These are phyloP conservation scores for Halesus radiatus DNA, from an alignment of 1,140 invertebrate species.

Conservation along the genomic window DNA sequence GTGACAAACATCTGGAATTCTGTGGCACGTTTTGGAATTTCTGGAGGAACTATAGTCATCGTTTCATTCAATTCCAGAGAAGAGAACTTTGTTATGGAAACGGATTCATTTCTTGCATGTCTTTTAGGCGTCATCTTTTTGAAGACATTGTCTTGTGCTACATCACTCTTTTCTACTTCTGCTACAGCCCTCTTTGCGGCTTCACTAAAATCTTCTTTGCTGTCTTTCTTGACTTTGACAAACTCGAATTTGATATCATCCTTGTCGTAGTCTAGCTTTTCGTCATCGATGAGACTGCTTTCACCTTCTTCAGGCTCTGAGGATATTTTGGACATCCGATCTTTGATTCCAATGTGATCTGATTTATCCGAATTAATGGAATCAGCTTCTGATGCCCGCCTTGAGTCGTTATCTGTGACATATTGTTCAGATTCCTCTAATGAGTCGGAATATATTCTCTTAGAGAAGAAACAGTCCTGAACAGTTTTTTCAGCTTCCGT, in stretches of 20 bases:
- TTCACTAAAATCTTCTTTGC: conserved; percentile 61
- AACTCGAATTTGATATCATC: conserved; percentile 40
- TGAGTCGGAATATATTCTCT: conserved; percentile 70
- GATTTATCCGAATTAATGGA: conserved; percentile 70
- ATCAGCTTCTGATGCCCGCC: conserved; percentile 69
- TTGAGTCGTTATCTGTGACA: conserved; percentile 63
- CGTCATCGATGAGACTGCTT: conserved; percentile 39
- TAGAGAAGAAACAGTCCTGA: conserved; percentile 71
- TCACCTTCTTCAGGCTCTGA: conserved; percentile 56
- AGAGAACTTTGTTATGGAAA: conserved; percentile 66
- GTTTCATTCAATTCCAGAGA: conserved; percentile 62
- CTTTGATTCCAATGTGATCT: conserved; percentile 58
- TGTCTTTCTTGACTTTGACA: conserved; percentile 32
- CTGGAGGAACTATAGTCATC: conserved; percentile 60
- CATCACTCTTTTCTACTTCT: conserved; percentile 63
- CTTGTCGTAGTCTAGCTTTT: conserved; percentile 29
- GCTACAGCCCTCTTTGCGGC: conserved; percentile 42
- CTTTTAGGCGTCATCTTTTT: conserved; percentile 68
- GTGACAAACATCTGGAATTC: conserved; percentile 69
- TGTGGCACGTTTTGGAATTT: conserved; percentile 51
- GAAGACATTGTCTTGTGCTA: conserved; percentile 61
- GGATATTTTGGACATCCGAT: conserved; percentile 55
- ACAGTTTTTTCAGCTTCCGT: conserved; percentile 68
- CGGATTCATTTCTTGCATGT: conserved; percentile 67
- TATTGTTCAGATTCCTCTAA: conserved; percentile 69